Percentiles rank a stretch among this genome's conserved stretches.
These are phyloP conservation scores for Spermophilus dauricus DNA, from an alignment of 2,113 vertebrate species.

Conservation along the genomic window DNA sequence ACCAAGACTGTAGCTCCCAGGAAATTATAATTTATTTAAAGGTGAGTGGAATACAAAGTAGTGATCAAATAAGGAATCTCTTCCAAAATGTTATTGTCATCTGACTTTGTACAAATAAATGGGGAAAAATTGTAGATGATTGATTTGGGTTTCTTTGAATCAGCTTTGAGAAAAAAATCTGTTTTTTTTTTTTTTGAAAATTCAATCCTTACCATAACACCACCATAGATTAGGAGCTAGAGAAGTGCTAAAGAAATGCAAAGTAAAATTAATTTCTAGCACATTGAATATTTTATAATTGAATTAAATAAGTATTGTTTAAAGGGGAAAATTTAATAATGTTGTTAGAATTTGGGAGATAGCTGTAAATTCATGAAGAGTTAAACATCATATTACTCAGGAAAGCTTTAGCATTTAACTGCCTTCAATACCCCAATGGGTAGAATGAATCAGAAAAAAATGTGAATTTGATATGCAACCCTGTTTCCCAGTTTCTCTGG, in stretches of 20 bases:
- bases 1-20: neutral
- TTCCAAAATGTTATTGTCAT: constrained; percentile 23
- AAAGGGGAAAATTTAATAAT: neutral
- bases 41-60: constrained; percentile 1
- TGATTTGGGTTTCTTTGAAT: constrained; percentile 51
- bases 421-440: neutral
- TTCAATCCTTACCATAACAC: neutral
- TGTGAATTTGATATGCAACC: neutral
- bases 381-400: neutral
- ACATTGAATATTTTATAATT: neutral
- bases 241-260: neutral
- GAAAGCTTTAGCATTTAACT: neutral
- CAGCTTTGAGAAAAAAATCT: neutral
- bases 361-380: neutral
- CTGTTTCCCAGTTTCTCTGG: neutral
- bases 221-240: neutral
- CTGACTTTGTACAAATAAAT: constrained; percentile 22
- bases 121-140: neutral
- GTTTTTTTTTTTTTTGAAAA: neutral
- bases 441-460: neutral
- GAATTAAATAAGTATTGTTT: neutral
- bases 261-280: neutral
- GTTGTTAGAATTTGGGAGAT: neutral
- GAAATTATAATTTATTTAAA: constrained; percentile 41
- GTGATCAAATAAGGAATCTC: neutral